These are phyloP conservation scores for Drosophila eohydei DNA, from an alignment of 2,888 invertebrate species.

Conservation along the genomic window DNA sequence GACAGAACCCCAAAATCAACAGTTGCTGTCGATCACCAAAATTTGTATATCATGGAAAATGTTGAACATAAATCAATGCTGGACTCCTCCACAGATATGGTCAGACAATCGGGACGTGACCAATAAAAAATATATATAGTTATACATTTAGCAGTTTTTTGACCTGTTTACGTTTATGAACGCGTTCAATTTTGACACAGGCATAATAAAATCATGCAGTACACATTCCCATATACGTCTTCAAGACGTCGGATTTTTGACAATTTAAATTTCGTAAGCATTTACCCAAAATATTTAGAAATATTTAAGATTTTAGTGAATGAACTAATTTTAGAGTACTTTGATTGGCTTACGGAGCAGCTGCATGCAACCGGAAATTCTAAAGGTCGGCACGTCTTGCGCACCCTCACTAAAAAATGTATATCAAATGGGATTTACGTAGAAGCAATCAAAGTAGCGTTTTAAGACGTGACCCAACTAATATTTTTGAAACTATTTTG, in stretches of 20 bases:
- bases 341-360: not conserved
- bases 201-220: not conserved
- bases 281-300: not conserved
- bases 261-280: not conserved
- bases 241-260: not conserved
- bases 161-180: too few relatives aligned
- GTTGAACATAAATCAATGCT: too few relatives aligned
- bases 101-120: too few relatives aligned
- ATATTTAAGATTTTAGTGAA: slow-evolving; percentile 3
- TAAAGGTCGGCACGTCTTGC: slow-evolving; percentile 36
- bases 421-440: slow-evolving; percentile 10
- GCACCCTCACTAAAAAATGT: not conserved
- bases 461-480: slow-evolving; percentile 36
- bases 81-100: too few relatives aligned
- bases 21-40: too few relatives aligned
- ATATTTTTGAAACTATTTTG: not conserved
- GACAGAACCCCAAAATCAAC: too few relatives aligned
- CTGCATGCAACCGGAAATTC: slow-evolving; percentile 13
- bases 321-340: not conserved
- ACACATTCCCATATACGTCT: not conserved
- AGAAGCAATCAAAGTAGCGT: slow-evolving; percentile 21
- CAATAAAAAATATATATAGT: too few relatives aligned
- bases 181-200: not conserved
- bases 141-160: too few relatives aligned
- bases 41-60: too few relatives aligned